Conservation (phyloP, 2,797 vertebrate genomes). For the Pogoniulus pusillus region DNA sequence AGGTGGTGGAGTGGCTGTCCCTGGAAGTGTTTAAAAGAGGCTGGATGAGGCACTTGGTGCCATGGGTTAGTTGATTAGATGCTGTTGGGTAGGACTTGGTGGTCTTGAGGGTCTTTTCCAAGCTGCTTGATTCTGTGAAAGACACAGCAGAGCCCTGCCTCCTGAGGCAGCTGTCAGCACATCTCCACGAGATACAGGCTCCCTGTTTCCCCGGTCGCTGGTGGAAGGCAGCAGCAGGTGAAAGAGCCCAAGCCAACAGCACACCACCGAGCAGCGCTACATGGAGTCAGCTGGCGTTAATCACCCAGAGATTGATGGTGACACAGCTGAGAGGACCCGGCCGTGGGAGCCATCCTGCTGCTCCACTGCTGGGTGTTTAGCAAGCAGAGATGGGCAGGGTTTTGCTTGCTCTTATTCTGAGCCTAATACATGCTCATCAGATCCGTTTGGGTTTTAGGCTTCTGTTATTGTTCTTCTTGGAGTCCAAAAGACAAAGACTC, state of each 20-base stretch:
- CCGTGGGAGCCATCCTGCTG: rapidly evolving
- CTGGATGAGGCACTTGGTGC: too few relatives aligned
- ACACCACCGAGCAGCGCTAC: neutral
- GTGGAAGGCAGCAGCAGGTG: neutral
- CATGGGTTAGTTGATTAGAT: too few relatives aligned
- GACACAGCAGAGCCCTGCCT: constrained; percentile 1
- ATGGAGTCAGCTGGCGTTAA: constrained; percentile 11
- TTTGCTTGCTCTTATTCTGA: neutral
- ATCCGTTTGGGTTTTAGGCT: too few relatives aligned
- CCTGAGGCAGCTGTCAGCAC: constrained; percentile 3
- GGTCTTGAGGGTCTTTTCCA: too few relatives aligned
- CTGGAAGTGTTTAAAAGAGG: too few relatives aligned
- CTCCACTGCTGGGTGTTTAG: neutral
- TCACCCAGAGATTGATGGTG: neutral
- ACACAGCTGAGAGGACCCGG: neutral
- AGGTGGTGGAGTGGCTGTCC: too few relatives aligned
- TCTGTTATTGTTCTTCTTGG: neutral
- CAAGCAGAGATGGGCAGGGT: neutral
- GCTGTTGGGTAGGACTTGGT: too few relatives aligned
- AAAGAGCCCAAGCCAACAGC: neutral
- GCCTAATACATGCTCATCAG: neutral
- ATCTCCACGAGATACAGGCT: neutral
- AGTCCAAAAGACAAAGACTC: neutral
- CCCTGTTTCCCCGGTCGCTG: neutral
- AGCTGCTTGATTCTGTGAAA: neutral